Evolutionary conservation across 1,140 invertebrate genomes (phyloP).

Genomic region (Diuraphis noxia): DNA sequence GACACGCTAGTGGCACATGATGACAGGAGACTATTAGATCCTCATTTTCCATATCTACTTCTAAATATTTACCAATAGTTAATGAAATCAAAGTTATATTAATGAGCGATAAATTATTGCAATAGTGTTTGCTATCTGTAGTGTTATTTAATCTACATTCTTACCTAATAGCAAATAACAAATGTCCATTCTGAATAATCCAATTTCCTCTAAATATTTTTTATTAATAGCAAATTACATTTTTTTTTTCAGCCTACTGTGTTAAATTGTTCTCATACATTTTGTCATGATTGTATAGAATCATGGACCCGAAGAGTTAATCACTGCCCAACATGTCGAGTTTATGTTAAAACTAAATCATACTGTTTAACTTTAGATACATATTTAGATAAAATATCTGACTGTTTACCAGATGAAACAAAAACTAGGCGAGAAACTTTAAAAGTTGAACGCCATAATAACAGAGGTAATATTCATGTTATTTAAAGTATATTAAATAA

Average conservation of each 20-base stretch:
- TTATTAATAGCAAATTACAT: background rate
- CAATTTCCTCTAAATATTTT: background rate
- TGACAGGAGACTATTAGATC: no score
- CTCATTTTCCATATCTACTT: no score
- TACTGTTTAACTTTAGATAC: slow-evolving; percentile 43
- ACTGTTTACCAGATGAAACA: slow-evolving; percentile 20
- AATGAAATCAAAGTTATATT: no score
- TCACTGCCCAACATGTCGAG: slow-evolving; percentile 37
- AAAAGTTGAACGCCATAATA: slow-evolving; percentile 17
- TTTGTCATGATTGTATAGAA: slow-evolving; percentile 42
- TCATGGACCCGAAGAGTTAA: slow-evolving; percentile 43
- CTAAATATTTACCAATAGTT: no score
- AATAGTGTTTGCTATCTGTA: no score
- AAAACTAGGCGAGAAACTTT: slow-evolving; percentile 14
- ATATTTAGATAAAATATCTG: slow-evolving; percentile 41
- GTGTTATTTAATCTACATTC: no score
- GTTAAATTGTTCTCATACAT: slow-evolving; percentile 47
- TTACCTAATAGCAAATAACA: no score
- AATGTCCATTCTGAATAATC: no score
- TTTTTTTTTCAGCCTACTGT: slow-evolving; percentile 37
- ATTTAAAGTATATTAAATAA: background rate
- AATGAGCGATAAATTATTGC: no score
- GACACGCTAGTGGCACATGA: no score
- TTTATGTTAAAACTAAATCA: slow-evolving; percentile 29
- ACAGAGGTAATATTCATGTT: slow-evolving; percentile 11